phyloP scores from a whole-genome alignment of 2,888 invertebrate species.

The Chrysina gloriosa region DNA sequence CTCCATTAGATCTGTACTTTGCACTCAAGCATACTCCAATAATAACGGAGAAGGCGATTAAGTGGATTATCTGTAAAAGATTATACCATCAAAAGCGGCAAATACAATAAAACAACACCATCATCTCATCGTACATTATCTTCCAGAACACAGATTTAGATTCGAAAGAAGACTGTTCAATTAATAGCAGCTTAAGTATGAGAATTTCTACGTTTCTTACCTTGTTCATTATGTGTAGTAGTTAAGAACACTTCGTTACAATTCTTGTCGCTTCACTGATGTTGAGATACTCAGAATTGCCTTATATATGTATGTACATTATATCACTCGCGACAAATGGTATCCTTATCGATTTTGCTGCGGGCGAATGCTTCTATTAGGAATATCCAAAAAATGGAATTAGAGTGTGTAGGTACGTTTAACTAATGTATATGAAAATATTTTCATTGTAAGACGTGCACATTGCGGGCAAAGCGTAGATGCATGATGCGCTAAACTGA shows the following conservation, averaged over 20 bases:
- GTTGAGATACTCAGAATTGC: background rate
- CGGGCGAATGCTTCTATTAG: constrained; percentile 2
- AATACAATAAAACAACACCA: background rate
- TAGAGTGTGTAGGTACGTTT: background rate
- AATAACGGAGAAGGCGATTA: background rate
- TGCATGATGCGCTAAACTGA: too few species aligned
- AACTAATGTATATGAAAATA: too few species aligned
- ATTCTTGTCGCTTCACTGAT: background rate
- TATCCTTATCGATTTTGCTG: constrained; percentile 25
- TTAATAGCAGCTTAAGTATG: too few species aligned
- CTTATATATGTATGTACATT: constrained; percentile 16
- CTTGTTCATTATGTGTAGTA: constrained; percentile 6
- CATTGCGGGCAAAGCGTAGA: too few species aligned
- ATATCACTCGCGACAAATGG: background rate
- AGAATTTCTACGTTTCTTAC: too few species aligned
- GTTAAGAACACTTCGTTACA: background rate
- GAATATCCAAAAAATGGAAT: constrained; percentile 16
- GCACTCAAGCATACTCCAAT: background rate
- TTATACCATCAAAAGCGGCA: background rate
- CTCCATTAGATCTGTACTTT: background rate
- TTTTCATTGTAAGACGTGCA: too few species aligned
- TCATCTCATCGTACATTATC: too few species aligned
- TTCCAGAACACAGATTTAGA: too few species aligned
- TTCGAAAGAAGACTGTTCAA: too few species aligned
- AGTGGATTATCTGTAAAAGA: constrained; percentile 1